These are phyloP conservation scores for Eriocheir sinensis DNA, from an alignment of 1,140 invertebrate genomes.

Conservation along the genomic window DNA sequence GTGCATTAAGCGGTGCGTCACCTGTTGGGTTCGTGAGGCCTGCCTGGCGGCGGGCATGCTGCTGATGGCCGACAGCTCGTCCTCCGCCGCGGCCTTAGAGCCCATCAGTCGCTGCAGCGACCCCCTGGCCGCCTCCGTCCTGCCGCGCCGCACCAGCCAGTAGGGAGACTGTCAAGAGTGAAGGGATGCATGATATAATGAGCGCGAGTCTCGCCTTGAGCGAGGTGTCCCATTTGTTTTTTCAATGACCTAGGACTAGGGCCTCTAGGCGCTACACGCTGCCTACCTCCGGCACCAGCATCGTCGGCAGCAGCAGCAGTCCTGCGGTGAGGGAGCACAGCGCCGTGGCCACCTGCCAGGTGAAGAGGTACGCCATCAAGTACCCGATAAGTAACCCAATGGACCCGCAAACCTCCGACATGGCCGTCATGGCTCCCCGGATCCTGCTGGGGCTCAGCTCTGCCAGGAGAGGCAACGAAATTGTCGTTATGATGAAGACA, in stretches of 20 bases:
- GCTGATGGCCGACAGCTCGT: conserved; percentile 28
- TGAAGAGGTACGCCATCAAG: not conserved
- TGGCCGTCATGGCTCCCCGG: not conserved
- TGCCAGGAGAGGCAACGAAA: conserved; percentile 29
- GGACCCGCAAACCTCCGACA: not conserved
- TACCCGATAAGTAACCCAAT: not conserved
- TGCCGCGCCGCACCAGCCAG: conserved; percentile 40
- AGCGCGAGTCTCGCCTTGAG: not conserved
- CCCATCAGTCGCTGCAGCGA: conserved; percentile 31
- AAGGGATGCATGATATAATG: no score
- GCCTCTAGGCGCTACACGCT: no score
- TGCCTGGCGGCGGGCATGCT: not conserved
- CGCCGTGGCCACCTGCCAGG: conserved; percentile 52
- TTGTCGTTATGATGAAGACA: not conserved
- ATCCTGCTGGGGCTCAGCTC: conserved; percentile 38
- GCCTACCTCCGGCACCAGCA: conserved; percentile 50
- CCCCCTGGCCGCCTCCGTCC: not conserved
- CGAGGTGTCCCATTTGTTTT: no score
- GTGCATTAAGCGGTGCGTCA: not conserved
- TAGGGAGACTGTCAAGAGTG: conserved; percentile 18
- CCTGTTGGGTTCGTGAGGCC: conserved; percentile 29
- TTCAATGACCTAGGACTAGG: no score
- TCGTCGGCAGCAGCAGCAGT: not conserved
- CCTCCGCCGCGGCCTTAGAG: not conserved
- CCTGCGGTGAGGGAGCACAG: not conserved